Conservation (phyloP, 2,797 vertebrate genomes). For the Helicolenus hilgendorfi region DNA sequence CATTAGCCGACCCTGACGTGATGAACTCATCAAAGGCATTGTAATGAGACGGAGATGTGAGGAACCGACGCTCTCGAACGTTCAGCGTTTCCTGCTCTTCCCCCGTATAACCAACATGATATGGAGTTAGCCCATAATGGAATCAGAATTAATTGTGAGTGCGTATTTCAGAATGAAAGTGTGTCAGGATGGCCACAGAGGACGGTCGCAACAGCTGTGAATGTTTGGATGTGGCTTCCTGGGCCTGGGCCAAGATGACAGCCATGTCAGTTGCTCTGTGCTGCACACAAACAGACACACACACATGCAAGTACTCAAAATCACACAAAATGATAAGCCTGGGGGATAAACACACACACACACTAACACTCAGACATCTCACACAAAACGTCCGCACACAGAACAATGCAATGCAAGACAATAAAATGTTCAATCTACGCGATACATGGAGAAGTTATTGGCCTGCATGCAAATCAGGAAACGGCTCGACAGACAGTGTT, state of each 20-base stretch:
- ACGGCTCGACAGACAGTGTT: neutral
- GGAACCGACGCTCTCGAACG: conserved; percentile 24
- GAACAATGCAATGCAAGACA: neutral
- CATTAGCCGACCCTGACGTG: conserved; percentile 79
- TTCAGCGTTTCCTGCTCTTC: conserved; percentile 53
- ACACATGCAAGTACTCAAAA: neutral
- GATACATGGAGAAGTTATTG: neutral
- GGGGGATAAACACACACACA: conserved; percentile 3
- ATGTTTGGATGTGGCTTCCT: conserved; percentile 81
- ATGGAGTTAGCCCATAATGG: conserved; percentile 56
- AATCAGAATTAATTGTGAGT: conserved; percentile 68
- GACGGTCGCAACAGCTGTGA: conserved; percentile 74
- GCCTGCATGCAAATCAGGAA: conserved; percentile 1
- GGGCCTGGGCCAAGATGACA: conserved; percentile 81
- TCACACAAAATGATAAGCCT: conserved; percentile 9
- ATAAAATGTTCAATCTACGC: neutral
- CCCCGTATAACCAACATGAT: conserved; percentile 45
- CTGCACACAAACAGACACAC: neutral
- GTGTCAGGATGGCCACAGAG: conserved; percentile 75
- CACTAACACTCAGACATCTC: neutral
- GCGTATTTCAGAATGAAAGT: conserved; percentile 67
- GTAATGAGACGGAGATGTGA: conserved; percentile 61
- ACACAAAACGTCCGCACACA: neutral
- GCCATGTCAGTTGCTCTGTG: conserved; percentile 62
- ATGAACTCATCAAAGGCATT: conserved; percentile 86